phyloP scores from a whole-genome alignment of 2,113 vertebrate species.

The Prinia subflava region DNA sequence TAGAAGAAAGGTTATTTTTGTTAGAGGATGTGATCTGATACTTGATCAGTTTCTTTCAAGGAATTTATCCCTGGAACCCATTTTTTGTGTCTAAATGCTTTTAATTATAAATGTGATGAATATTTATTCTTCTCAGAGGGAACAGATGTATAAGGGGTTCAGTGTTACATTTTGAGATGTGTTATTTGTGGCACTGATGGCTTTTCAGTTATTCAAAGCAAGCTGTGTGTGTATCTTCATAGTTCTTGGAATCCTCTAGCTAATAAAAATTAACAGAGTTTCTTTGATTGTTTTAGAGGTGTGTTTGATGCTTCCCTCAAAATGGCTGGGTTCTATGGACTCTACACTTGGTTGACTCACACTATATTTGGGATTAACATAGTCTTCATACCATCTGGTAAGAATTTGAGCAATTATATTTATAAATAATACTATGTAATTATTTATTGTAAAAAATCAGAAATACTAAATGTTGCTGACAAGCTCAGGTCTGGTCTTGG shows the following conservation, averaged over 20 bases:
- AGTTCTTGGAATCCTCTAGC: not conserved
- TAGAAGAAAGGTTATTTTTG: not conserved
- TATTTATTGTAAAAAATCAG: not conserved
- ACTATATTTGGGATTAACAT: constrained; percentile 99
- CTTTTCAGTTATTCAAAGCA: not conserved
- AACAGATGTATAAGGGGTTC: not conserved
- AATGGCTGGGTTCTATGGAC: constrained; percentile 97
- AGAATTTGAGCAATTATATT: constrained; percentile 24
- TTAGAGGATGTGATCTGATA: not conserved
- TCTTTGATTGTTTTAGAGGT: constrained; percentile 80
- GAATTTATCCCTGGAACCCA: not conserved
- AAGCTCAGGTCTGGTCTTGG: not conserved
- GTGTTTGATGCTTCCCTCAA: constrained; percentile 99
- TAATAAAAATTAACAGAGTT: not conserved
- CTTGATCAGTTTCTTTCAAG: not conserved
- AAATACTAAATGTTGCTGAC: not conserved
- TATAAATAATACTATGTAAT: not conserved
- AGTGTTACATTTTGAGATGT: not conserved
- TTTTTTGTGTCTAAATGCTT: not conserved
- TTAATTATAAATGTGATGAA: not conserved
- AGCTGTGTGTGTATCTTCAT: not conserved
- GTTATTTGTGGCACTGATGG: not conserved
- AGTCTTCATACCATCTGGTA: constrained; percentile 98
- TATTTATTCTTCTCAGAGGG: not conserved
- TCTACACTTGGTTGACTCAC: constrained; percentile 99